Percentiles rank a stretch among this genome's conserved stretches.
Conservation (phyloP, 2,888 invertebrate genomes). For the Trimorus sp. region DNA sequence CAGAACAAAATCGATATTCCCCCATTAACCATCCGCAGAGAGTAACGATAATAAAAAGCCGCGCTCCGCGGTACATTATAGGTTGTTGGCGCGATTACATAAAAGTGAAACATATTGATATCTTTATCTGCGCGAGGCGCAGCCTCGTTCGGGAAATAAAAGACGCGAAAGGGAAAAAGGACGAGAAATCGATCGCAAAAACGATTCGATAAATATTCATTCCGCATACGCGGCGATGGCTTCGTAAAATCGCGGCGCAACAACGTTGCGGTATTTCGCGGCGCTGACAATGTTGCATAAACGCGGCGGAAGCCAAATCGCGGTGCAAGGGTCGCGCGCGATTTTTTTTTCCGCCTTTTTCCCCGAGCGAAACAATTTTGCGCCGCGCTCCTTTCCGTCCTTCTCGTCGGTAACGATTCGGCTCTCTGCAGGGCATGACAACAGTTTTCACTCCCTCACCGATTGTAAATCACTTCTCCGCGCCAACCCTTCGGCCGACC, state of each 20-base stretch:
- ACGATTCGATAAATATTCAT: constrained; percentile 61
- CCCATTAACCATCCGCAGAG: constrained; percentile 37
- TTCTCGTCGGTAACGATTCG: constrained; percentile 52
- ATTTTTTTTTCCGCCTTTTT: constrained; percentile 62
- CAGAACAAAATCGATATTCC: constrained; percentile 37
- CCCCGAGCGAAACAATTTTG: constrained; percentile 65
- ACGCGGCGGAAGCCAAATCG: constrained; percentile 61
- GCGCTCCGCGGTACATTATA: constrained; percentile 28
- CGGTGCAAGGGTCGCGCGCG: constrained; percentile 52
- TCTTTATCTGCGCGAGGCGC: constrained; percentile 32
- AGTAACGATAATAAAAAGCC: constrained; percentile 38
- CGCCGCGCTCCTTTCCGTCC: constrained; percentile 47
- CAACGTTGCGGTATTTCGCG: constrained; percentile 55
- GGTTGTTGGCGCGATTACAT: constrained; percentile 40
- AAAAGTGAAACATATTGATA: constrained; percentile 57
- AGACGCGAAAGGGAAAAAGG: constrained; percentile 31
- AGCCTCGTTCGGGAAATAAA: constrained; percentile 48
- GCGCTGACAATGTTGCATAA: constrained; percentile 60
- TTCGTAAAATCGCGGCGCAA: constrained; percentile 53
- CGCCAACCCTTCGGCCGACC: constrained; percentile 43
- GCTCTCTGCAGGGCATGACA: constrained; percentile 69
- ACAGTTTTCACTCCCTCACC: constrained; percentile 75
- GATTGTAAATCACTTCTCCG: constrained; percentile 74
- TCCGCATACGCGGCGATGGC: constrained; percentile 54
- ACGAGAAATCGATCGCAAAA: constrained; percentile 50